Percentiles rank a stretch among this genome's conserved stretches.
Evolutionary conservation across 1,140 invertebrate species (phyloP).

Genomic region (Goniozus legneri): DNA sequence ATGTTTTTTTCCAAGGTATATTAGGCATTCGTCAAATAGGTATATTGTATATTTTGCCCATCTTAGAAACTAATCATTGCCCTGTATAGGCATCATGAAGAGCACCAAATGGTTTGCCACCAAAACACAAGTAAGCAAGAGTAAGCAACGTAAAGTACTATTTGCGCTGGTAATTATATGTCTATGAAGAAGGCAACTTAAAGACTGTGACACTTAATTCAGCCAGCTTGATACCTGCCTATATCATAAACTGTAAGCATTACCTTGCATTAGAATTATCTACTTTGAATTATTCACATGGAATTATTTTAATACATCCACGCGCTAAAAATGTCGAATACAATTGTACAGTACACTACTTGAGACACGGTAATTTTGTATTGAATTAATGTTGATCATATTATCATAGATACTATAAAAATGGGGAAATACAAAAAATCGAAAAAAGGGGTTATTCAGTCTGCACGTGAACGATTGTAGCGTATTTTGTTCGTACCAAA

Average conservation of each 20-base stretch:
- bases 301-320: constrained; percentile 24
- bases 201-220: constrained; percentile 44
- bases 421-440: constrained; percentile 2
- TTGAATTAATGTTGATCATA: constrained; percentile 40
- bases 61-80: no score
- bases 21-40: no score
- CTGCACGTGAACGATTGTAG: constrained; percentile 34
- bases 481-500: constrained; percentile 41
- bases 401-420: constrained; percentile 32
- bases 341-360: constrained; percentile 37
- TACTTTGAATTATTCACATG: constrained; percentile 32
- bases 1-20: no score
- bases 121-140: constrained; percentile 18
- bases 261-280: constrained; percentile 39
- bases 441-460: constrained; percentile 23
- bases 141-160: constrained; percentile 17
- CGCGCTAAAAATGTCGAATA: constrained; percentile 28
- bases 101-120: constrained; percentile 18
- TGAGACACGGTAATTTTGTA: constrained; percentile 37
- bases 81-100: constrained; percentile 20
- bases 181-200: constrained; percentile 32
- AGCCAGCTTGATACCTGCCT: constrained; percentile 55
- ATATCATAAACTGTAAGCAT: constrained; percentile 42
- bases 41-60: no score
- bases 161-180: constrained; percentile 18